Evolutionary conservation across 2,113 vertebrate genomes (phyloP), one percentile per base, ranked within the genome.

Genomic region (Misgurnus mizolepis): DNA sequence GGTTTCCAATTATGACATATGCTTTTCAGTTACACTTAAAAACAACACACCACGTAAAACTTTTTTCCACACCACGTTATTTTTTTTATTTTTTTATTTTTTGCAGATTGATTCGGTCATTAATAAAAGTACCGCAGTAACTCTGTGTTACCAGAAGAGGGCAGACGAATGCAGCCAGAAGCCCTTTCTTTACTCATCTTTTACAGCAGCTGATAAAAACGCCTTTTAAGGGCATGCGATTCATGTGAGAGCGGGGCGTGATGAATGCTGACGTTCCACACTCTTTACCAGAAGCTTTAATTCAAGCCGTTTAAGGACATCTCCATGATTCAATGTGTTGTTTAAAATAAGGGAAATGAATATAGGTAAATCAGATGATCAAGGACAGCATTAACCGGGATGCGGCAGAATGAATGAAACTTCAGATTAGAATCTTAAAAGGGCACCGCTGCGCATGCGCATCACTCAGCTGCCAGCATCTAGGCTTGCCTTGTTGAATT

Each of bases 181-280:
- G n/a, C 40, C 43, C 47, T 27, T 75, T 34, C 47, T 45, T 66
- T 65, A 34, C 78, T n/a, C 17, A 5, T 65, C 61, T 84, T 78
- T 76, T 78, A 34, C 66, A 70, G 86, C 82, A 87, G 68, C 78
- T 87, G 64, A 82, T 82, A 79, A 90, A 92, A 91, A 86, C 84
- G 85, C 93, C 90, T 93, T 93, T 91, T 92, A 93, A 91, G 91
- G 92, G 90, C 92, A 93, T 92, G 86, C 88, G 86, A 81, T 85
- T 67, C 60, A 75, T 77, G 70, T 66, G 80, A 43, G 86, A 65
- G 72, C 72, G 86, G 91, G 90, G 90, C 89, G 92, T 91, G 89
- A 88, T 89, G 40, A 71, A 39, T 58, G 56, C 70, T 71, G 60
- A 15, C 67, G 49, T 64, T 49, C 75, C 68, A 62, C 58, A 79